Conservation (phyloP, 2,888 invertebrate genomes). For the Hoplodrina ambigua region DNA sequence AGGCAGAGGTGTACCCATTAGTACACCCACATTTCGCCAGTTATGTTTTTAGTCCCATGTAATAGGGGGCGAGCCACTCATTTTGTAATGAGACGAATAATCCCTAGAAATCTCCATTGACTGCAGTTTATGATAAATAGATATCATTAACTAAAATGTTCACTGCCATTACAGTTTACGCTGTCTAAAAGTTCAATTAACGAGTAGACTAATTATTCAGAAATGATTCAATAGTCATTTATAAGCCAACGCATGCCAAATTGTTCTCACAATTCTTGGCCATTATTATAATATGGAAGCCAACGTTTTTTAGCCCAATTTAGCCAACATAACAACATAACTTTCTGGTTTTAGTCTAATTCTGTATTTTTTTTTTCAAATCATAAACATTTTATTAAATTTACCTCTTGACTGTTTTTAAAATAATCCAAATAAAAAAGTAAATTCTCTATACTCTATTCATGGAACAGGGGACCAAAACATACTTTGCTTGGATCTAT, state of each 20-base stretch:
- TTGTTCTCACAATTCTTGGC: slow-evolving; percentile 64
- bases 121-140: not conserved
- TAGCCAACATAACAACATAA: slow-evolving; percentile 26
- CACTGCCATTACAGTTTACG: not conserved
- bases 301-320: slow-evolving; percentile 44
- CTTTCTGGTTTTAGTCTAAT: slow-evolving; percentile 15
- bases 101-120: not conserved
- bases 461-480: slow-evolving; percentile 35
- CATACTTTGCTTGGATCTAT: not conserved
- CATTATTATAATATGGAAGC: slow-evolving; percentile 39
- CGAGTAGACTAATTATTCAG: slow-evolving; percentile 29
- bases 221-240: slow-evolving; percentile 52
- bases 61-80: no score
- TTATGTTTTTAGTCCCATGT: no score
- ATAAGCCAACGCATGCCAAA: slow-evolving; percentile 77
- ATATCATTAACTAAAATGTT: not conserved
- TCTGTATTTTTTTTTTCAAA: slow-evolving; percentile 17
- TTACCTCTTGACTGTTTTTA: not conserved
- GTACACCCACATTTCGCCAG: no score
- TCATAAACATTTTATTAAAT: not conserved
- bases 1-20: no score
- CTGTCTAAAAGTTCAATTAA: slow-evolving; percentile 4
- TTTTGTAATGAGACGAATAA: not conserved
- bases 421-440: not conserved
- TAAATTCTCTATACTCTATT: not conserved